phyloP scores from a whole-genome alignment of 2,888 invertebrate genomes.

The Harpalus rufipes region DNA sequence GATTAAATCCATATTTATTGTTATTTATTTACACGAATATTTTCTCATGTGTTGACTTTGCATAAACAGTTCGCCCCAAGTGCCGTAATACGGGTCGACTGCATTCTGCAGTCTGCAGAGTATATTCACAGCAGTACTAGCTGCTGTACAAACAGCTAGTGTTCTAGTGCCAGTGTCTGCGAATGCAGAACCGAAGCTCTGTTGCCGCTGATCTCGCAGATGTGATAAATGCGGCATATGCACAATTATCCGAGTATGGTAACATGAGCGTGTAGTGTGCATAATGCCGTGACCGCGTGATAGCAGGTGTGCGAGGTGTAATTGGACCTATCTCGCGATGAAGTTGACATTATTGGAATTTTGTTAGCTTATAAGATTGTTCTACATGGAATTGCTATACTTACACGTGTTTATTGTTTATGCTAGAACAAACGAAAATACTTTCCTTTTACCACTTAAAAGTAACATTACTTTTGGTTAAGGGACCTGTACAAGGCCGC shows the following conservation, averaged over 20 bases:
- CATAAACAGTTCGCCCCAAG: conserved; percentile 6
- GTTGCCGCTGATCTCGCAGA: conserved; percentile 5
- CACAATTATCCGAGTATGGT: conserved; percentile 44
- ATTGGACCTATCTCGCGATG: background rate
- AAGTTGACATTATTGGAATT: conserved; percentile 3
- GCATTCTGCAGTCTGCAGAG: background rate
- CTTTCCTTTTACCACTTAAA: too few species aligned
- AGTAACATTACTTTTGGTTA: too few species aligned
- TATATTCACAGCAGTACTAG: background rate
- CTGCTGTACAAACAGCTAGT: conserved; percentile 14
- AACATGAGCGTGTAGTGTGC: conserved; percentile 30
- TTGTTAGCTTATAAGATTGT: background rate
- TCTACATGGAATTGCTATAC: background rate
- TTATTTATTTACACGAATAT: too few species aligned
- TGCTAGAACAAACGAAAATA: too few species aligned
- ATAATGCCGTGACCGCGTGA: conserved; percentile 12
- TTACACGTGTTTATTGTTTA: too few species aligned
- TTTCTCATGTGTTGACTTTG: background rate
- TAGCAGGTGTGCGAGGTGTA: conserved; percentile 15
- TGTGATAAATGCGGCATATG: conserved; percentile 49
- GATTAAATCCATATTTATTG: too few species aligned
- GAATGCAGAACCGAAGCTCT: background rate
- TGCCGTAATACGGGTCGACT: background rate
- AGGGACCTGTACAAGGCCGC: too few species aligned
- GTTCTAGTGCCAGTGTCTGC: background rate